Evolutionary conservation across 1,140 invertebrate species (phyloP), one percentile per base, ranked within the genome.

Genomic region (Batillaria attramentaria): DNA sequence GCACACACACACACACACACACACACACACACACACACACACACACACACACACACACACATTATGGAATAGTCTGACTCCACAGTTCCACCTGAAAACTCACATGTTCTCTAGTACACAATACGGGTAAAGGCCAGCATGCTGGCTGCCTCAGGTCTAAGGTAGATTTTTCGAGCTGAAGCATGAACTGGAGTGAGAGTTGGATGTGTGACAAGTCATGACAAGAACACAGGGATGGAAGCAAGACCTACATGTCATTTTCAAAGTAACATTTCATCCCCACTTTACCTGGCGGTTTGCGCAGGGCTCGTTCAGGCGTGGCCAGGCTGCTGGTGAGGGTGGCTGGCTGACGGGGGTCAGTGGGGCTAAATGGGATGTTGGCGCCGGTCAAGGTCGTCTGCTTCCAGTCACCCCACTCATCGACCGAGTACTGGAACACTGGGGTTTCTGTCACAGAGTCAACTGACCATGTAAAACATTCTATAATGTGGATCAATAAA

Each of bases 351-450:
- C 84, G 65, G 20, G 86, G 87, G 69, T 88, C 87, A 50, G 69
- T 20, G 4, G 77, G 80, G 68, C 77, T 84, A 73, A 84, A 88
- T 1, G 84, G 81, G 20, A 84, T 79, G 46, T 86, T 85, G 3
- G 84, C 83, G 6, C 87, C 87, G 50, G 83, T 85, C 35, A 88
- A 33, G 6, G 84, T 87, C 24, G 70, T 82, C 54, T 83, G 54
- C 66, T 83, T 83, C 86, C 86, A 88, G 62, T 87, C 86, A 42
- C 84, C 79, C 74, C 79, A 80, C 39, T 87, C 84, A 37, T 82
- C 81, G 35, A 65, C 79, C 16, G 83, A 82, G 33, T 78, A 33
- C 8, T 83, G 78, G 78, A 84, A 87, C 31, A 81, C 75, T 18
- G 81, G 83, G 66, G 60, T 57, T 35, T 79, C 80, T 79, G 50